Conservation (phyloP, 2,888 invertebrate genomes). For the Lepidocyrtinus sp. region DNA sequence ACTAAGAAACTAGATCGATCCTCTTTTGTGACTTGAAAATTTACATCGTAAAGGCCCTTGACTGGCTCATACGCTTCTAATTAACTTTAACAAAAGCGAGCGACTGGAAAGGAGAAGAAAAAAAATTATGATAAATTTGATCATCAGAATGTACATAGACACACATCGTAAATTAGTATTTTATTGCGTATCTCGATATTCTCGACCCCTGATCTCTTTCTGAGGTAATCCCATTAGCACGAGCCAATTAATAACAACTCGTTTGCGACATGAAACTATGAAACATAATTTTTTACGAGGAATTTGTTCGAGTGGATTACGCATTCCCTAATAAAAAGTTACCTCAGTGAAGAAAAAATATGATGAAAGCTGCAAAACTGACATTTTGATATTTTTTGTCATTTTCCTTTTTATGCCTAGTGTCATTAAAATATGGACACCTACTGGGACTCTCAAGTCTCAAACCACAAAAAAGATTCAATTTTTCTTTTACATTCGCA, state of each 20-base stretch:
- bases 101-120: neutral
- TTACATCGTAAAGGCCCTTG: neutral
- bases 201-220: neutral
- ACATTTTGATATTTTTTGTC: neutral
- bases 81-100: neutral
- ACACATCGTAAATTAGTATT: neutral
- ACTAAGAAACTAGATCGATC: neutral
- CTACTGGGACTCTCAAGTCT: neutral
- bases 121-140: neutral
- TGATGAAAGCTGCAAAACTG: neutral
- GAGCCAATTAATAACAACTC: too few species aligned
- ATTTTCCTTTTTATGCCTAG: neutral
- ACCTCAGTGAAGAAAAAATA: too few species aligned
- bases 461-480: neutral
- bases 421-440: neutral
- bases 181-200: neutral
- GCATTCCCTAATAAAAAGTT: too few species aligned
- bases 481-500: neutral
- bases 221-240: neutral
- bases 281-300: too few species aligned
- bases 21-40: neutral
- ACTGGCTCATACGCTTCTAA: too few species aligned
- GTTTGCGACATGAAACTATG: too few species aligned
- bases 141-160: neutral
- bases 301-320: too few species aligned